These are phyloP conservation scores for Sarcophaga carnaria DNA, from an alignment of 2,888 invertebrate species.

Conservation along the genomic window DNA sequence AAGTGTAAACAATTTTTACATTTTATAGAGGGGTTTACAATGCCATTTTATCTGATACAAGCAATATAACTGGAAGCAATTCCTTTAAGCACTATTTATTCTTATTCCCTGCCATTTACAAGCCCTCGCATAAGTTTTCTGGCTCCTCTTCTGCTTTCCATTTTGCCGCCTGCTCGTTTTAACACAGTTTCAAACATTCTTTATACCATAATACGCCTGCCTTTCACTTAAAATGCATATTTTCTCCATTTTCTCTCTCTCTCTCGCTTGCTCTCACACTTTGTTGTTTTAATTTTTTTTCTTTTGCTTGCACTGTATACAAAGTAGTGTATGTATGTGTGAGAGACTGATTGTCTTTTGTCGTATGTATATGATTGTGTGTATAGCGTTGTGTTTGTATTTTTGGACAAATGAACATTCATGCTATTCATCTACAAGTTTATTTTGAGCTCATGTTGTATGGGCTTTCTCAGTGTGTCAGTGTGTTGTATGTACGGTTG, in stretches of 20 bases:
- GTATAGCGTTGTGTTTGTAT: background rate
- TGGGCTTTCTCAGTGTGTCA: background rate
- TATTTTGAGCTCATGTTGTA: slow-evolving; percentile 43
- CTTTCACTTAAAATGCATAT: slow-evolving; percentile 36
- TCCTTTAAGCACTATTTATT: slow-evolving; percentile 52
- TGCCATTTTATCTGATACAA: slow-evolving; percentile 59
- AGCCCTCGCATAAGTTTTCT: slow-evolving; percentile 7
- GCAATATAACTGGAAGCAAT: slow-evolving; percentile 57
- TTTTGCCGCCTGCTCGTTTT: background rate
- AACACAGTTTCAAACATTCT: background rate
- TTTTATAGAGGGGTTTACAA: slow-evolving; percentile 50
- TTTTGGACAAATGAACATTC: slow-evolving; percentile 56
- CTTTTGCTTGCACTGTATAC: too few relatives aligned
- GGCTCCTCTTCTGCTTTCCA: background rate
- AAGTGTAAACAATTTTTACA: slow-evolving; percentile 56
- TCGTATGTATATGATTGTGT: slow-evolving; percentile 1
- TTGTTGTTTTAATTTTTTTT: slow-evolving; percentile 39
- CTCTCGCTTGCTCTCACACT: background rate
- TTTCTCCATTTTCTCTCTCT: background rate
- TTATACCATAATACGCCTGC: background rate
- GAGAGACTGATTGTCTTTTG: slow-evolving; percentile 23
- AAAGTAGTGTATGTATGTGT: background rate
- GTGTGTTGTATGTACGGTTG: background rate
- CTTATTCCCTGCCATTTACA: slow-evolving; percentile 43
- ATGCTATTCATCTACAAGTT: slow-evolving; percentile 41